Evolutionary conservation across 2,888 invertebrate species (phyloP).

Genomic region (Morinoia aosen): DNA sequence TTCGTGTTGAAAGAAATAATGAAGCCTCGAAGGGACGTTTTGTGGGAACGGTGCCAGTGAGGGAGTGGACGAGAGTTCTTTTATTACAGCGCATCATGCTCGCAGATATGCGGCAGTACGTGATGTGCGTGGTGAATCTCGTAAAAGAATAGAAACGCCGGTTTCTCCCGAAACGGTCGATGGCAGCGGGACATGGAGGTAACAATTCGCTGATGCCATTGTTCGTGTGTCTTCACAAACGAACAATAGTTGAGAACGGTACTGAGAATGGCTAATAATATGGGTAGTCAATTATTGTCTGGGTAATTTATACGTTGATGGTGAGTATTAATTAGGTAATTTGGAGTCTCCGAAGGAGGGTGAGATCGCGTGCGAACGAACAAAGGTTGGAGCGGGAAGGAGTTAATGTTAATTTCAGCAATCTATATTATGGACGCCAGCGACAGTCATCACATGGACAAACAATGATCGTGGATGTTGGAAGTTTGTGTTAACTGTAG

Average conservation of each 20-base stretch:
- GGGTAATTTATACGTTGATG: not conserved
- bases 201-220: not conserved
- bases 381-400: not conserved
- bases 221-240: not conserved
- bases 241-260: not conserved
- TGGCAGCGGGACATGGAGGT: not conserved
- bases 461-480: not conserved
- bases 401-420: not conserved
- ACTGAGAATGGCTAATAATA: not conserved
- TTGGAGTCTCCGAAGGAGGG: not conserved
- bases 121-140: not conserved
- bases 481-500: no score
- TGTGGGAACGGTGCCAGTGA: not conserved
- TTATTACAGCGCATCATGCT: not conserved
- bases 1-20: constrained; percentile 3
- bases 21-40: not conserved
- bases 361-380: not conserved
- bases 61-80: not conserved
- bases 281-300: not conserved
- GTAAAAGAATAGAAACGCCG: not conserved
- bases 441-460: not conserved
- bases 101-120: not conserved
- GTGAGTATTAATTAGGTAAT: not conserved
- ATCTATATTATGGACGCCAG: not conserved
- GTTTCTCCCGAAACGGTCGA: not conserved